These are phyloP conservation scores for Vultur gryphus DNA, from an alignment of 2,797 vertebrate genomes.

Conservation along the genomic window DNA sequence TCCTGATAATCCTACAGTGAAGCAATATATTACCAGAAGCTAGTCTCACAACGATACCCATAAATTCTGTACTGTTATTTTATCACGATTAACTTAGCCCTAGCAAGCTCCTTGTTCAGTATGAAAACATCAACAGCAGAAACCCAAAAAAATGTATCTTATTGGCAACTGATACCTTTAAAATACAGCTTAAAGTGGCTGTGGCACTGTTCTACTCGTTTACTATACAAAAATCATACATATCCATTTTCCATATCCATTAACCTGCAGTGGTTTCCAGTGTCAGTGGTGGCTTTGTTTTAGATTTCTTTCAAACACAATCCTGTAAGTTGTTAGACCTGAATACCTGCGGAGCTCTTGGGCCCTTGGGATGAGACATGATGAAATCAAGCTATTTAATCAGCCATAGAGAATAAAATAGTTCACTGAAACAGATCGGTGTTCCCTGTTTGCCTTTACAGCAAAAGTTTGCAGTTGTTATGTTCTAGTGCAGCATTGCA, in stretches of 20 bases:
- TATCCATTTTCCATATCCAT: not conserved
- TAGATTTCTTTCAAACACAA: not conserved
- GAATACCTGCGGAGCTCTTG: not conserved
- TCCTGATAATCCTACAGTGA: not conserved
- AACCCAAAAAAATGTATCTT: not conserved
- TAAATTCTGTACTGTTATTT: not conserved
- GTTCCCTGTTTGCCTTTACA: not conserved
- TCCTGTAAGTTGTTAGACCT: not conserved
- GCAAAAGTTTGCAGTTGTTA: not conserved
- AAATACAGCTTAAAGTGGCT: not conserved
- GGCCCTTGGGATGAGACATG: not conserved
- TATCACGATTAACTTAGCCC: not conserved
- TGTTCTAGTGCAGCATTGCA: not conserved
- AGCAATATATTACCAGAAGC: not conserved
- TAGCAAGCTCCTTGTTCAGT: not conserved
- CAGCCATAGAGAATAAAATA: not conserved
- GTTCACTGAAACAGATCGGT: not conserved
- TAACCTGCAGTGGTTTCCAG: not conserved
- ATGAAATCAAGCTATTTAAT: not conserved
- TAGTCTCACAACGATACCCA: not conserved
- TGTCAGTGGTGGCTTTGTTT: not conserved
- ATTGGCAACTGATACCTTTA: not conserved
- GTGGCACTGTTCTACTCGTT: not conserved
- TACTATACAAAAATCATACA: not conserved
- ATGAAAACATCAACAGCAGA: not conserved